Base-by-base conservation (phyloP, 53 echinoderm and acorn worm genomes). In the Glandiceps talaboti region DNA sequence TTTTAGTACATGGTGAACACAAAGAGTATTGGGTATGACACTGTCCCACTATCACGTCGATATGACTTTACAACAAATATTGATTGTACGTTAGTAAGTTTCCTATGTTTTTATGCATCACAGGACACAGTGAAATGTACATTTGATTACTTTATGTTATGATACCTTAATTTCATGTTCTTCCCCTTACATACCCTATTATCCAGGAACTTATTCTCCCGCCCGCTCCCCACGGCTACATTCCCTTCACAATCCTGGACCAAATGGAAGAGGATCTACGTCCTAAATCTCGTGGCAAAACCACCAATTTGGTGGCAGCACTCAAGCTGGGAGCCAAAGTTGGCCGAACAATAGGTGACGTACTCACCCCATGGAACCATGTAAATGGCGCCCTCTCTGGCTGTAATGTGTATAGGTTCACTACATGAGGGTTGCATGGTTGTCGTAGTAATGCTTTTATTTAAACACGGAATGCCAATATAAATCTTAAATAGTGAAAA, bases 201-300 rank as follows among this genome's bases (percentile, higher is more conserved):
- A 75, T 75, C 14, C 82, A 97, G 97, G 93, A 91, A 78, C 33
- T 97, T 45, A 88, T 88, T 27, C 82, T 97, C 72, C 91, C 93
- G 14, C 87, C 91, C 28, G 89, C 91, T 20, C 93, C 97, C 30
- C 76, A 74, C 1, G 93, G 97, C 73, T 97, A 97, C 81, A 94
- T 87, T 74, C 91, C 97, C 29, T 97, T 97, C 86, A 89, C 91
- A 30, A 84, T 97, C 32, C 91, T 97, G 73, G 97, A 97, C 76
- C 64, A 45, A 45, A 6, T 45, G 6, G 93, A 97, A 74, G 97
- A 97, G 76, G 97, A 97, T 72, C 64, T 45, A 20, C 64, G 64
- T 6, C 64, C 64, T 45, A 45, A 45, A 20, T 45, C 64, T 20
- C 64, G 64, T 6, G 64, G 64, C 6, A 45, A 45, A 20, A 45